Evolutionary conservation across 2,113 vertebrate genomes (phyloP).

Genomic region (Anguilla rostrata): DNA sequence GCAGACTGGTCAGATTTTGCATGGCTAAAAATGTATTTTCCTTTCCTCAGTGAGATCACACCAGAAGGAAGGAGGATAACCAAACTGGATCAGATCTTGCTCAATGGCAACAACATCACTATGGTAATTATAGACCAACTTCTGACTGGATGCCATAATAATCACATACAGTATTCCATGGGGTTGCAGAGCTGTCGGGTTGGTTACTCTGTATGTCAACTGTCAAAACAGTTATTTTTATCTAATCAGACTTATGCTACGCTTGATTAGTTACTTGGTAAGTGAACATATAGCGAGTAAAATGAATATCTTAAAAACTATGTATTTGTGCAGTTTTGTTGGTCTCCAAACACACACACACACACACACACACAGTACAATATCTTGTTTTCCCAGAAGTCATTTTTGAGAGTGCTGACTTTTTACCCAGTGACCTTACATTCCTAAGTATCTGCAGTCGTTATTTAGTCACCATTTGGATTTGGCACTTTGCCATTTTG

Average conservation of each 20-base stretch:
- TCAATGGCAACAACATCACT: conserved; percentile 98
- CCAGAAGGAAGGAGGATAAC: conserved; percentile 95
- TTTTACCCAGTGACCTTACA: not conserved
- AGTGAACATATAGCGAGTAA: no score
- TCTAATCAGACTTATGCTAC: not conserved
- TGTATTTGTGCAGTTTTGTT: no score
- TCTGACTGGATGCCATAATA: not conserved
- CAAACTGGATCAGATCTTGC: conserved; percentile 94
- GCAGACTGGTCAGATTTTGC: not conserved
- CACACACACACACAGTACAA: no score
- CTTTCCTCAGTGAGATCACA: conserved; percentile 84
- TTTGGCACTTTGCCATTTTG: not conserved
- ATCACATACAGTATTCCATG: not conserved
- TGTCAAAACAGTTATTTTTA: no score
- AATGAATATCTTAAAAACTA: no score
- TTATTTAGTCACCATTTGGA: not conserved
- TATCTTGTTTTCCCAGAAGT: not conserved
- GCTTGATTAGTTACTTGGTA: not conserved
- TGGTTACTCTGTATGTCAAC: no score
- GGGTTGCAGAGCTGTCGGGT: no score
- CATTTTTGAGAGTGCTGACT: not conserved
- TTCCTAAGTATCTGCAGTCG: not conserved
- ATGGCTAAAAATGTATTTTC: conserved; percentile 24
- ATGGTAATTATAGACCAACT: conserved; percentile 73
- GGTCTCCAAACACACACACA: no score